Evolutionary conservation across 2,888 invertebrate genomes (phyloP).

Genomic region (Deilephila elpenor): DNA sequence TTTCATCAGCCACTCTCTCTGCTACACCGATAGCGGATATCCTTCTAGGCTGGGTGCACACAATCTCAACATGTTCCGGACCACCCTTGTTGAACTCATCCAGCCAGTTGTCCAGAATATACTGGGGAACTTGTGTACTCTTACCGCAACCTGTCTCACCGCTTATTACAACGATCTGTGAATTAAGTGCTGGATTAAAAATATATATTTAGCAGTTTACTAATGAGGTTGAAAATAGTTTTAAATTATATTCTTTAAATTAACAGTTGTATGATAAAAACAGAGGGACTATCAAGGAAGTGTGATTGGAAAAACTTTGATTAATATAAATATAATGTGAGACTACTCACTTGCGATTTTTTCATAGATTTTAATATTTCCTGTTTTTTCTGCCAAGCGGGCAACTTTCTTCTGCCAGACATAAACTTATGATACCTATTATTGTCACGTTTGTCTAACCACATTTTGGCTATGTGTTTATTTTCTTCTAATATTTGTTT

Average conservation of each 20-base stretch:
- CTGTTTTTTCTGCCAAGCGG: slow-evolving; percentile 89
- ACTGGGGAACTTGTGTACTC: slow-evolving; percentile 96
- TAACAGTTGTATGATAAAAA: too few species aligned
- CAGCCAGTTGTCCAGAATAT: slow-evolving; percentile 94
- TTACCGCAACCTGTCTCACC: slow-evolving; percentile 95
- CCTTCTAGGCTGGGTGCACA: slow-evolving; percentile 96
- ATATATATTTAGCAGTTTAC: not conserved
- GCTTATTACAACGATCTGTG: slow-evolving; percentile 88
- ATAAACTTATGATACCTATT: slow-evolving; percentile 88
- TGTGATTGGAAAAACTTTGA: too few species aligned
- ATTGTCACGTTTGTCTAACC: slow-evolving; percentile 85
- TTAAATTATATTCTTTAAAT: not conserved
- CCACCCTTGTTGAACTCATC: slow-evolving; percentile 80
- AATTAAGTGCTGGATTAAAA: slow-evolving; percentile 26
- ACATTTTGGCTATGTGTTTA: slow-evolving; percentile 85
- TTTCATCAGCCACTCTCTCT: slow-evolving; percentile 94
- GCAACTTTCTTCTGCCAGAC: slow-evolving; percentile 86
- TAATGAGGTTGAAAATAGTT: too few species aligned
- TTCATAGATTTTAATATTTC: slow-evolving; percentile 88
- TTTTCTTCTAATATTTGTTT: slow-evolving; percentile 86
- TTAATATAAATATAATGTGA: too few species aligned
- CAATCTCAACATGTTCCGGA: slow-evolving; percentile 90
- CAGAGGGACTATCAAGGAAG: too few species aligned
- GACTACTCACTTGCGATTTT: slow-evolving; percentile 82
- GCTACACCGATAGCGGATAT: slow-evolving; percentile 97